Conservation (phyloP, 2,797 vertebrate genomes). For the Etheostoma nigrum region DNA sequence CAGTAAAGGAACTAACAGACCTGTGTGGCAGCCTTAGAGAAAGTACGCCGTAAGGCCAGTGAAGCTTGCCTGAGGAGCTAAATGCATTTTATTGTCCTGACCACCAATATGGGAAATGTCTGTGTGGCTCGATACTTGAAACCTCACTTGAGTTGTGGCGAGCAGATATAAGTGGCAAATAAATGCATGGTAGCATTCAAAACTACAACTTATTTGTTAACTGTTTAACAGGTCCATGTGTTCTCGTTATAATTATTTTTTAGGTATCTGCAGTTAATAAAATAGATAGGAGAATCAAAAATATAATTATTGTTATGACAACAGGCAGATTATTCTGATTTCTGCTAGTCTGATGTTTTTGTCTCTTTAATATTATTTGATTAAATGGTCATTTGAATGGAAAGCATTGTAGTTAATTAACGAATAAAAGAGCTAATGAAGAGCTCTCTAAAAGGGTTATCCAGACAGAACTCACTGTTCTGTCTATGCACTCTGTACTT, state of each 20-base stretch:
- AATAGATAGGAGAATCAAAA: neutral
- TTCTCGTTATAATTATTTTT: neutral
- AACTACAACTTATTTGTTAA: neutral
- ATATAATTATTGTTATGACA: neutral
- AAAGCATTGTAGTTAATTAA: constrained; percentile 64
- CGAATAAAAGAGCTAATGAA: constrained; percentile 64
- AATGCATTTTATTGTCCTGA: constrained; percentile 73
- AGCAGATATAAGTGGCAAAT: constrained; percentile 11
- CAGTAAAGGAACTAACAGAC: constrained; percentile 71
- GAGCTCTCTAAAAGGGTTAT: constrained; percentile 66
- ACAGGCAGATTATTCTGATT: constrained; percentile 1
- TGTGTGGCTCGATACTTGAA: constrained; percentile 34
- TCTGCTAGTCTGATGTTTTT: constrained; percentile 23
- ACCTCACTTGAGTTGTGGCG: neutral
- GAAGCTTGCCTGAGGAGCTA: constrained; percentile 71
- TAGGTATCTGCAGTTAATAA: neutral
- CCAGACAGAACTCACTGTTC: constrained; percentile 48
- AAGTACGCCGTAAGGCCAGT: constrained; percentile 62
- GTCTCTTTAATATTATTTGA: constrained; percentile 56
- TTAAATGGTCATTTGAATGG: constrained; percentile 69
- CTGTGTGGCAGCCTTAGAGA: constrained; percentile 68
- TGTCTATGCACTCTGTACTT: constrained; percentile 12
- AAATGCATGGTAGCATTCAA: neutral
- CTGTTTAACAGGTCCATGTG: neutral
- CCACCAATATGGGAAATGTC: constrained; percentile 53